These are phyloP conservation scores for Antheraea yamamai DNA, from an alignment of 2,888 invertebrate genomes.

Conservation along the genomic window DNA sequence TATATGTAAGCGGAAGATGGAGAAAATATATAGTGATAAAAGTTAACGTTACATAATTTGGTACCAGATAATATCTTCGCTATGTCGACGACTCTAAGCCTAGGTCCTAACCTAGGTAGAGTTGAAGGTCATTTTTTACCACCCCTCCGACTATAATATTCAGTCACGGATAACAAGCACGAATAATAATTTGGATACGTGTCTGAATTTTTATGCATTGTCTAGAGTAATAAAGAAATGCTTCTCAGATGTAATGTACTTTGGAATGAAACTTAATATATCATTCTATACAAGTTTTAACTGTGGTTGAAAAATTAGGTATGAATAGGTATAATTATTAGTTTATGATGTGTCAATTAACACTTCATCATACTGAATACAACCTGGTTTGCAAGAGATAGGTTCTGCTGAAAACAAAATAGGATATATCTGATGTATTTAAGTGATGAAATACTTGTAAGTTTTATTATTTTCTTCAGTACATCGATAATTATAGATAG, in stretches of 20 bases:
- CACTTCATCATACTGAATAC: no score
- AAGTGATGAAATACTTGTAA: neutral
- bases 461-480: neutral
- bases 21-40: neutral
- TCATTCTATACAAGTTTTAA: neutral
- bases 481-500: neutral
- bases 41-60: neutral
- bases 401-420: neutral
- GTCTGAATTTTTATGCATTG: neutral
- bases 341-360: no score
- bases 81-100: slow-evolving; percentile 1
- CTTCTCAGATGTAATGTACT: neutral
- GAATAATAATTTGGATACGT: neutral
- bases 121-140: slow-evolving; percentile 5
- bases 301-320: neutral
- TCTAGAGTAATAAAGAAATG: neutral
- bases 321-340: no score
- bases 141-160: neutral
- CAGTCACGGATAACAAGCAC: neutral
- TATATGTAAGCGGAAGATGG: neutral
- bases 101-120: neutral
- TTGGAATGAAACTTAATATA: neutral
- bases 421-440: neutral
- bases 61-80: neutral
- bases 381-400: no score